phyloP scores from a whole-genome alignment of 1,140 invertebrate genomes.

The Drosophila pallidifrons region DNA sequence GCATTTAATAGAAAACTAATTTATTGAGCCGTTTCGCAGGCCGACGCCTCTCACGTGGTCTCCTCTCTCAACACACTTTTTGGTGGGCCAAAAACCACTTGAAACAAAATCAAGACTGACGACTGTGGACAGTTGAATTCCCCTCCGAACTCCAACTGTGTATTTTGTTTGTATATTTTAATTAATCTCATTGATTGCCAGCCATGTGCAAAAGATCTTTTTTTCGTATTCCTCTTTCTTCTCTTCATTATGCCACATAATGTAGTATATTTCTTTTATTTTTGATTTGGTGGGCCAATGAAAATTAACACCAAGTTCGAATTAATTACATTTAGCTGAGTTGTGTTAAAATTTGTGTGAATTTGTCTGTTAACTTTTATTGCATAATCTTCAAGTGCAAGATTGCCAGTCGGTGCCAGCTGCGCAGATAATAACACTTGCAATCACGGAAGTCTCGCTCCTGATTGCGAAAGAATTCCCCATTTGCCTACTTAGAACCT shows the following conservation, averaged over 20 bases:
- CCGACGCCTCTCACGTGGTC: slow-evolving; percentile 40
- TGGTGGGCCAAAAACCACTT: not conserved
- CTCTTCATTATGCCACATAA: not conserved
- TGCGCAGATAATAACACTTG: not conserved
- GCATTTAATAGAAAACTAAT: slow-evolving; percentile 77
- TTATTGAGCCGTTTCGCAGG: slow-evolving; percentile 70
- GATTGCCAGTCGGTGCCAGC: not conserved
- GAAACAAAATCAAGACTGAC: not conserved
- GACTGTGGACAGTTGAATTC: not conserved
- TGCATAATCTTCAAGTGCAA: not conserved
- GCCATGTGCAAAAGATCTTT: slow-evolving; percentile 45
- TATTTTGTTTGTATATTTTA: slow-evolving; percentile 59
- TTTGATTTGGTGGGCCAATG: slow-evolving; percentile 47
- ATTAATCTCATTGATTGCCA: slow-evolving; percentile 64
- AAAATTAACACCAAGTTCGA: slow-evolving; percentile 63
- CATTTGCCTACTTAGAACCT: not conserved
- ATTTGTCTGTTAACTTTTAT: slow-evolving; percentile 9
- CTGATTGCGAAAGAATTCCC: not conserved
- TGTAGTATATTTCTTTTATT: slow-evolving; percentile 3
- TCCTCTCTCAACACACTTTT: not conserved
- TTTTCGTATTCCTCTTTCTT: not conserved
- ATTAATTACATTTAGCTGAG: slow-evolving; percentile 73
- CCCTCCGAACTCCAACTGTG: slow-evolving; percentile 28
- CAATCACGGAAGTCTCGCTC: slow-evolving; percentile 1
- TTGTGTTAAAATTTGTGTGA: slow-evolving; percentile 41